Evolutionary conservation across 2,113 vertebrate species (phyloP).

Genomic region (Hiodon alosoides): DNA sequence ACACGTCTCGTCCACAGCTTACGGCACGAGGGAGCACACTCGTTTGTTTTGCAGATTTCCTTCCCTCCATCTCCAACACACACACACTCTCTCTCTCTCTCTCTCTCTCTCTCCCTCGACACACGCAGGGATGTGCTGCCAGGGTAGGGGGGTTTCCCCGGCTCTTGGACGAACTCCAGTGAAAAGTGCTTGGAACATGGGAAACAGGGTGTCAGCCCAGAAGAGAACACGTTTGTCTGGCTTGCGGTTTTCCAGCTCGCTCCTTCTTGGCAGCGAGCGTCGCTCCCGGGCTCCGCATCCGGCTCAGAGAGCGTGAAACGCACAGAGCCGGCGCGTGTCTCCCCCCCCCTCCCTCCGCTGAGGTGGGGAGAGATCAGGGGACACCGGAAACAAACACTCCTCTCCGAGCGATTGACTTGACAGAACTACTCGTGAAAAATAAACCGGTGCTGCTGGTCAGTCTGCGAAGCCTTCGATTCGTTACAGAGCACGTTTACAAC

Average conservation of each 20-base stretch:
- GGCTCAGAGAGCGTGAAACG: neutral
- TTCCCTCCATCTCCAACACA: no score
- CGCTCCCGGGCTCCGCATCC: constrained; percentile 5
- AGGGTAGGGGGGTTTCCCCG: constrained; percentile 51
- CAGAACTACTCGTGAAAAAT: neutral
- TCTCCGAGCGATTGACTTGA: neutral
- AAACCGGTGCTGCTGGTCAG: constrained; percentile 9
- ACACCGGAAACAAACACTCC: constrained; percentile 42
- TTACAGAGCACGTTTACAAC: neutral
- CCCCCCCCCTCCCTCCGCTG: constrained; percentile 28
- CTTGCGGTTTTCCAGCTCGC: constrained; percentile 82
- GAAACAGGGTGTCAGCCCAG: constrained; percentile 80
- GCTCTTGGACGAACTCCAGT: constrained; percentile 76
- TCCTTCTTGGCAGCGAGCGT: constrained; percentile 25
- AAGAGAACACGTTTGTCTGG: constrained; percentile 79
- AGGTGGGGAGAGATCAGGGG: constrained; percentile 72
- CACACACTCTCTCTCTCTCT: no score
- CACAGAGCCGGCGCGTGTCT: no score
- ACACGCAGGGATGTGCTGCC: no score
- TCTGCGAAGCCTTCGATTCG: no score
- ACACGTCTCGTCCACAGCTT: no score
- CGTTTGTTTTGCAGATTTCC: no score
- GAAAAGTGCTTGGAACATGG: constrained; percentile 86
- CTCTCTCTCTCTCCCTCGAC: no score
- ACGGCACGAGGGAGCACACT: no score